Percentiles rank a stretch among this genome's conserved stretches.
These are phyloP conservation scores for Myopa tessellatipennis DNA, from an alignment of 2,888 invertebrate species.

Conservation along the genomic window DNA sequence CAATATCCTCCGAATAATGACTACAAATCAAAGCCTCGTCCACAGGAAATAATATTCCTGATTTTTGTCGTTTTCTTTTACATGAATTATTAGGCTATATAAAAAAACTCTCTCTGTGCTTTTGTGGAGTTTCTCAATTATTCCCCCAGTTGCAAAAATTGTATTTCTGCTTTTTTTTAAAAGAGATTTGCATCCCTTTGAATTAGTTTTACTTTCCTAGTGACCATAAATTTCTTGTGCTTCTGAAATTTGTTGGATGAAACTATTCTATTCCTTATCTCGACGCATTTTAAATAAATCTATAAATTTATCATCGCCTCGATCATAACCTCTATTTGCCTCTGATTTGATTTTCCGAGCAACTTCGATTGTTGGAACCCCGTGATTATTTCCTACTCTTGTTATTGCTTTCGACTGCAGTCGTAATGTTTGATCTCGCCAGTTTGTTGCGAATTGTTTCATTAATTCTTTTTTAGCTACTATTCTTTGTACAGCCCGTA, in stretches of 20 bases:
- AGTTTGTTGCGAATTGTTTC: background rate
- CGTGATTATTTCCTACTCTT: slow-evolving; percentile 4
- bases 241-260: slow-evolving; percentile 4
- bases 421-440: background rate
- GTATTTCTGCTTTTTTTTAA: slow-evolving; percentile 9
- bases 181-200: background rate
- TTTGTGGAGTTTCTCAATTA: background rate
- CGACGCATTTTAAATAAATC: background rate
- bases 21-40: slow-evolving; percentile 17
- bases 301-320: background rate
- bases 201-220: too few species aligned
- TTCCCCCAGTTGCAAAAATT: slow-evolving; percentile 11
- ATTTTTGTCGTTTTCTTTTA: background rate
- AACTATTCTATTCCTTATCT: background rate
- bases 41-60: slow-evolving; percentile 8
- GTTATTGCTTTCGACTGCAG: background rate
- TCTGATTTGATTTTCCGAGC: slow-evolving; percentile 9
- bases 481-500: slow-evolving; percentile 1
- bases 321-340: background rate
- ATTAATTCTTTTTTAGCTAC: slow-evolving; percentile 6
- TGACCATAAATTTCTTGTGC: slow-evolving; percentile 5
- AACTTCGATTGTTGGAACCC: background rate
- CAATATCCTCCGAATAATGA: slow-evolving; percentile 22
- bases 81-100: slow-evolving; percentile 1
- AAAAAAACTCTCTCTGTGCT: background rate